Percentiles rank a stretch among this genome's conserved stretches.
Evolutionary conservation across 2,888 invertebrate genomes (phyloP).

Genomic region (Oligia strigilis): DNA sequence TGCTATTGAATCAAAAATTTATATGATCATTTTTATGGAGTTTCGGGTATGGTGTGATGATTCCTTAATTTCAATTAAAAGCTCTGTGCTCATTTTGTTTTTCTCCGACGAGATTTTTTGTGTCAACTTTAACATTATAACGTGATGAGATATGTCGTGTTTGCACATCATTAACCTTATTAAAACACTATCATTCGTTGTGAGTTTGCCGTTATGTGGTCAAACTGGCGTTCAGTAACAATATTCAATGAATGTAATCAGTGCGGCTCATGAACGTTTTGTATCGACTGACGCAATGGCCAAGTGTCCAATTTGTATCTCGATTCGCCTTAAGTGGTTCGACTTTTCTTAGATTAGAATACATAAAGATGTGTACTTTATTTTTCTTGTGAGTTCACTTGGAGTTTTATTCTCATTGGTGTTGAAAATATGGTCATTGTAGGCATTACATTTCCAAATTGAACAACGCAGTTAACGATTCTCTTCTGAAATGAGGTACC

Average conservation of each 20-base stretch:
- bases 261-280: slow-evolving; percentile 81
- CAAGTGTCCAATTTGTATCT: slow-evolving; percentile 89
- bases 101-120: slow-evolving; percentile 62
- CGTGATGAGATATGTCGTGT: slow-evolving; percentile 71
- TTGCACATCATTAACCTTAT: slow-evolving; percentile 82
- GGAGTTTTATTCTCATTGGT: slow-evolving; percentile 35
- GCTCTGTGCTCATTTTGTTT: slow-evolving; percentile 59
- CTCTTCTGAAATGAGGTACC: not conserved
- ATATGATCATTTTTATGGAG: slow-evolving; percentile 40
- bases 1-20: slow-evolving; percentile 32
- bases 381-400: slow-evolving; percentile 45
- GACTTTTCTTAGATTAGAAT: slow-evolving; percentile 87
- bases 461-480: not conserved
- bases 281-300: slow-evolving; percentile 87
- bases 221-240: slow-evolving; percentile 78
- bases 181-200: slow-evolving; percentile 80
- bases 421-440: slow-evolving; percentile 17
- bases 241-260: slow-evolving; percentile 86
- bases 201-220: slow-evolving; percentile 84
- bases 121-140: slow-evolving; percentile 64
- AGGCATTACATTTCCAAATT: not conserved
- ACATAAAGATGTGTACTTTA: slow-evolving; percentile 68
- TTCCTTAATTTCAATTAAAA: slow-evolving; percentile 64
- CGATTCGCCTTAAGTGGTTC: slow-evolving; percentile 86
- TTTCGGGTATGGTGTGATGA: slow-evolving; percentile 42